Conservation (phyloP, 2,888 invertebrate species). For the Synergus laeviventris region DNA sequence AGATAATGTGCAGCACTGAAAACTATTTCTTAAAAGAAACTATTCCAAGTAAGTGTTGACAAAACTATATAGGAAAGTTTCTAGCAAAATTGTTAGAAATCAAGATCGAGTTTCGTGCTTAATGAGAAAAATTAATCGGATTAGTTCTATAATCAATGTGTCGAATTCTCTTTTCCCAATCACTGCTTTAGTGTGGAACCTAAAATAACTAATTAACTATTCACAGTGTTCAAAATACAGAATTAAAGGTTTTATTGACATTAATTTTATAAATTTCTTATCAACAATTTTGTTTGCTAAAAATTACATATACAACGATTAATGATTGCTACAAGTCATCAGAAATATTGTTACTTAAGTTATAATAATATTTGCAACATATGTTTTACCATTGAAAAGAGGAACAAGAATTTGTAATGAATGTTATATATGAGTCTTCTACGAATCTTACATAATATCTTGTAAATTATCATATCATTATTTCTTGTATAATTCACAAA, state of each 20-base stretch:
- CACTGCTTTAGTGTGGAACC: too few relatives aligned
- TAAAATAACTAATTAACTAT: too few relatives aligned
- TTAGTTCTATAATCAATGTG: neutral
- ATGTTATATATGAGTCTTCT: constrained; percentile 6
- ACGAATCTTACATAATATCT: neutral
- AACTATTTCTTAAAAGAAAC: neutral
- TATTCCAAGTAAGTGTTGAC: neutral
- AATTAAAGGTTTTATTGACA: too few relatives aligned
- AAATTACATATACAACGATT: neutral
- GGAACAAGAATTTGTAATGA: neutral
- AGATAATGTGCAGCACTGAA: neutral
- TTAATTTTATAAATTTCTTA: neutral
- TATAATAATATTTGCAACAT: neutral
- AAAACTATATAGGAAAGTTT: neutral
- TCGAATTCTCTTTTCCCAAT: neutral
- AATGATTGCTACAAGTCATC: neutral
- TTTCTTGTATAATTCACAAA: neutral
- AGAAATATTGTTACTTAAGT: neutral
- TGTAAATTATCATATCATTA: neutral
- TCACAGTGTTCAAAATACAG: too few relatives aligned
- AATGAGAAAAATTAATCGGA: neutral
- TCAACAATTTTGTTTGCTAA: neutral
- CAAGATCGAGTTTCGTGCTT: neutral
- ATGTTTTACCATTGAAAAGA: neutral
- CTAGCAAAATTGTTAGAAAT: neutral